A percentile compares a stretch with the other conserved stretches of the same genome.
These are phyloP conservation scores for Merodon equestris DNA, from an alignment of 2,888 invertebrate genomes.

Conservation along the genomic window DNA sequence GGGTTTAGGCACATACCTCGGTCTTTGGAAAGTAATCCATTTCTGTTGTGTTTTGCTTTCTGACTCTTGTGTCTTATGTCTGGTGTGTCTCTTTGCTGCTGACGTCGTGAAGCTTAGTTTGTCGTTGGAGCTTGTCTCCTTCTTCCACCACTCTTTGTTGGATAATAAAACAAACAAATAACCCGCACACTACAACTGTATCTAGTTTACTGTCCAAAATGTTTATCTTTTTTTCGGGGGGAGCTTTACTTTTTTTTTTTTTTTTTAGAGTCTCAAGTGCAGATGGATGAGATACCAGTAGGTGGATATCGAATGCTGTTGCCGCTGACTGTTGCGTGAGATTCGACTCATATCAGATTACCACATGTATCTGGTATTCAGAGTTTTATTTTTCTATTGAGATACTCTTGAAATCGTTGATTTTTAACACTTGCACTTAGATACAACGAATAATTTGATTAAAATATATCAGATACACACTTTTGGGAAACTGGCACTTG, in stretches of 20 bases:
- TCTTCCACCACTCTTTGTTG: constrained; percentile 60
- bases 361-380: constrained; percentile 6
- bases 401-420: too few relatives aligned
- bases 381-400: constrained; percentile 18
- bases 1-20: too few relatives aligned
- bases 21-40: constrained; percentile 68
- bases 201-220: constrained; percentile 54
- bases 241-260: constrained; percentile 7
- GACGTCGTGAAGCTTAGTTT: constrained; percentile 7
- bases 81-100: constrained; percentile 15
- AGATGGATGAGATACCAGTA: constrained; percentile 32
- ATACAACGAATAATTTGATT: constrained; percentile 25
- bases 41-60: constrained; percentile 45
- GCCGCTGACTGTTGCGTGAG: constrained; percentile 44
- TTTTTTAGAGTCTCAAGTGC: constrained; percentile 32
- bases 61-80: constrained; percentile 4
- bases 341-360: constrained; percentile 53
- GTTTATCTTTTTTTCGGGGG: constrained; percentile 29
- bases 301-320: constrained; percentile 5
- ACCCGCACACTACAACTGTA: constrained; percentile 43
- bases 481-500: not conserved
- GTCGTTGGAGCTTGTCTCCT: constrained; percentile 7
- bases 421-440: constrained; percentile 8
- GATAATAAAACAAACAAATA: constrained; percentile 31
- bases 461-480: constrained; percentile 18